Evolutionary conservation across 2,888 invertebrate species (phyloP).

Genomic region (Drosophila mimica): DNA sequence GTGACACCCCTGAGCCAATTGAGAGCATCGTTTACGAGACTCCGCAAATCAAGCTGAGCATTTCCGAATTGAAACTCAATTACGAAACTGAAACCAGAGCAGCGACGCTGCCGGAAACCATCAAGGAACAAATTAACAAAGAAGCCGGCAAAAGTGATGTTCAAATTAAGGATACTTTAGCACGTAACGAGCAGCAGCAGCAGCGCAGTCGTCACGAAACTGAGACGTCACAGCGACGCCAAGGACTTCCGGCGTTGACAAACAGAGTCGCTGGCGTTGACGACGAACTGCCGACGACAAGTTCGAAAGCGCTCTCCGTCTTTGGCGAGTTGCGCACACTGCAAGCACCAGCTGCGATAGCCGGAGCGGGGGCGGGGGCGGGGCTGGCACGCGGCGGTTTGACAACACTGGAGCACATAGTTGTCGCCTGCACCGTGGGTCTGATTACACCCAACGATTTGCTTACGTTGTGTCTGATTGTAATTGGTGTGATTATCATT

Average conservation of each 20-base stretch:
- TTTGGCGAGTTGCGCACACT: slow-evolving; percentile 78
- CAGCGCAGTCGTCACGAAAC: slow-evolving; percentile 37
- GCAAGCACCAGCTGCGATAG: slow-evolving; percentile 20
- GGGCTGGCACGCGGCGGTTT: slow-evolving; percentile 67
- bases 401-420: slow-evolving; percentile 87
- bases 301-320: slow-evolving; percentile 71
- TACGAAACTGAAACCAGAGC: slow-evolving; percentile 59
- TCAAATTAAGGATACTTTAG: slow-evolving; percentile 52
- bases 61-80: slow-evolving; percentile 77
- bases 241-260: slow-evolving; percentile 57
- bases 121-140: slow-evolving; percentile 12
- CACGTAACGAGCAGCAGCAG: slow-evolving; percentile 41
- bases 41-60: slow-evolving; percentile 78
- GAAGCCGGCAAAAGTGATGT: slow-evolving; percentile 17
- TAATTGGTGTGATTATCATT: slow-evolving; percentile 91
- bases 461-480: slow-evolving; percentile 90
- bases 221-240: slow-evolving; percentile 30
- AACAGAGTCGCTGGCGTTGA: neutral
- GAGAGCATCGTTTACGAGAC: slow-evolving; percentile 79
- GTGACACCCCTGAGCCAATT: slow-evolving; percentile 17
- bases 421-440: slow-evolving; percentile 92
- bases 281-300: slow-evolving; percentile 70
- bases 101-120: slow-evolving; percentile 42
- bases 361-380: slow-evolving; percentile 9
- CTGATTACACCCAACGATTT: slow-evolving; percentile 89